Percentiles rank a stretch among this genome's conserved stretches.
Evolutionary conservation across 2,113 vertebrate species (phyloP).

Genomic region (sheep (Ovis aries)): ARS-UI_Ramb_v3.0 NC_056056.1:66732501-66733000

Average conservation of each 20-base stretch:
- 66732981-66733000: neutral
- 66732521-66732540: neutral
- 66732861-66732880: neutral
- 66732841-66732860: neutral
- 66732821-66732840: neutral
- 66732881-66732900: neutral
- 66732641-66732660: neutral
- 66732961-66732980: neutral
- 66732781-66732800: neutral
- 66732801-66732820: neutral
- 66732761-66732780: neutral
- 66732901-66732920: neutral
- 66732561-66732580: neutral
- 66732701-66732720: neutral
- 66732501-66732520: neutral
- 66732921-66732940: neutral
- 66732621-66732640: neutral
- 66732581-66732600: neutral
- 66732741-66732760: neutral
- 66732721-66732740: neutral
- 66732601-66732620: accelerated
- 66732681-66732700: neutral
- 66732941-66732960: neutral
- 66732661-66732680: neutral
- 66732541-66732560: neutral